Conservation (phyloP, 1,140 invertebrate species). For the Arctopsyche grandis region DNA sequence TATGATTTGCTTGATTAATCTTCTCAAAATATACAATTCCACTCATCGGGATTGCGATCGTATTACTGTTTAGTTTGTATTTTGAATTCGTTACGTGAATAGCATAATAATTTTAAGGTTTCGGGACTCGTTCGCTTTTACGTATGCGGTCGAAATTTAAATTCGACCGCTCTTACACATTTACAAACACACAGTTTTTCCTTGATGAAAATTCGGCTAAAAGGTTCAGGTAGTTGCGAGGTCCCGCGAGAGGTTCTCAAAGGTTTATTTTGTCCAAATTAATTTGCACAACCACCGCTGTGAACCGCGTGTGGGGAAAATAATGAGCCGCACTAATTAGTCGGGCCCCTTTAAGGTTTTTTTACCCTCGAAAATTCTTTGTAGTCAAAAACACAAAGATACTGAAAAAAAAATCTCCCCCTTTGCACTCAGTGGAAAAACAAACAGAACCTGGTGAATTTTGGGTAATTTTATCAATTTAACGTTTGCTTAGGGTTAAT, state of each 20-base stretch:
- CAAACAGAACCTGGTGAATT: background rate
- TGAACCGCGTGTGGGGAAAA: background rate
- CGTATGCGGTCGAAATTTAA: too few relatives aligned
- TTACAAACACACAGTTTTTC: too few relatives aligned
- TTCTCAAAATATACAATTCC: too few relatives aligned
- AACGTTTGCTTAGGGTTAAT: background rate
- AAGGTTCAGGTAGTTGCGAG: background rate
- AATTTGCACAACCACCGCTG: background rate
- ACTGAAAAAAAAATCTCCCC: background rate
- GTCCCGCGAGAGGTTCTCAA: background rate
- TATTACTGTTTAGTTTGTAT: too few relatives aligned
- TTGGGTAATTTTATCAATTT: background rate
- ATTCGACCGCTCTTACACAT: too few relatives aligned
- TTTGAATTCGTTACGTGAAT: too few relatives aligned
- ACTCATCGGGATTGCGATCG: too few relatives aligned
- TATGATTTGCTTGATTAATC: too few relatives aligned
- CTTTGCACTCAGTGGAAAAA: background rate
- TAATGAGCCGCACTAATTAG: conserved; percentile 10
- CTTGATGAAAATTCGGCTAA: background rate
- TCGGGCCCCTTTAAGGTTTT: background rate
- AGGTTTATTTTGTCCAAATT: background rate
- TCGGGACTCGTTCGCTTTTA: too few relatives aligned
- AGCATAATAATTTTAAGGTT: too few relatives aligned
- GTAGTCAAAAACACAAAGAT: conserved; percentile 1
- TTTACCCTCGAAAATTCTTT: background rate